A percentile compares a stretch with the other conserved stretches of the same genome.
These are phyloP conservation scores for Trinorchestia longiramus DNA, from an alignment of 1,140 invertebrate species.

Conservation along the genomic window DNA sequence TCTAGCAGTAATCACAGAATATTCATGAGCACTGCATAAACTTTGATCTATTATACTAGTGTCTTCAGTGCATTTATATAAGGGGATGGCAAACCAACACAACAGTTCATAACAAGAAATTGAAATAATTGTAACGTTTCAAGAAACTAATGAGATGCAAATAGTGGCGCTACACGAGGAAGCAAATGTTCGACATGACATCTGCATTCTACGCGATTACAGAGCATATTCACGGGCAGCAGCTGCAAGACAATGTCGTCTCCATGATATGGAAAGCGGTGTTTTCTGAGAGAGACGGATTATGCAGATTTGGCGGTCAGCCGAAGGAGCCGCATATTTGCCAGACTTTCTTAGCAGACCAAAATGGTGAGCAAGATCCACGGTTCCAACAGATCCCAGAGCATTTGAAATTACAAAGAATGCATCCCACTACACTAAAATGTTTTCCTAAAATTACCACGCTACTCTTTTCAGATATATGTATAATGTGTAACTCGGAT, in stretches of 20 bases:
- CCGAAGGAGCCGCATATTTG: neutral
- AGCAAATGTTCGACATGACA: neutral
- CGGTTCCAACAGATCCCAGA: neutral
- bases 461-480: neutral
- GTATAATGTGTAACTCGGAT: neutral
- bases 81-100: neutral
- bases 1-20: neutral
- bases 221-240: neutral
- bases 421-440: neutral
- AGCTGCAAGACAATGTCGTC: neutral
- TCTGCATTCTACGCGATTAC: neutral
- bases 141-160: neutral
- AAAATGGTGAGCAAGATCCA: neutral
- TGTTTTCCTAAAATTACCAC: neutral
- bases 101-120: neutral
- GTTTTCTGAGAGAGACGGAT: constrained; percentile 27
- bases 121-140: neutral
- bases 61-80: neutral
- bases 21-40: neutral
- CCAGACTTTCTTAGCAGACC: neutral
- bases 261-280: neutral
- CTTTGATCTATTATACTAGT: neutral
- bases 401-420: neutral
- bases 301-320: constrained; percentile 40
- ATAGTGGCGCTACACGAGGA: neutral